These are phyloP conservation scores for Ramphastos sulfuratus DNA, from an alignment of 2,113 vertebrate species.

Conservation along the genomic window DNA sequence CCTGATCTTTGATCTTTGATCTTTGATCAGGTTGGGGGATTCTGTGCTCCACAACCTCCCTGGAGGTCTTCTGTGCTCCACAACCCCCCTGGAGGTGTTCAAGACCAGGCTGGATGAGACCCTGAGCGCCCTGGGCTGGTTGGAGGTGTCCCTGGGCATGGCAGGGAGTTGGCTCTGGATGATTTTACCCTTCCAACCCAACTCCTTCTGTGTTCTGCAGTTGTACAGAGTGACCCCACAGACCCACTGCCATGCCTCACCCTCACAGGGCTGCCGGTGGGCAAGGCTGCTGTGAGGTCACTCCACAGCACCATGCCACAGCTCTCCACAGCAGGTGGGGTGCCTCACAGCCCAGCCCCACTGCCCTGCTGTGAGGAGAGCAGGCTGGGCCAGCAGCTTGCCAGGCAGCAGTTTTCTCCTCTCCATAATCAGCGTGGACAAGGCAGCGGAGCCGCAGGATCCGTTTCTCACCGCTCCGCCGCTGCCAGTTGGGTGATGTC, in stretches of 20 bases:
- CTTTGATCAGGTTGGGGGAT: no score
- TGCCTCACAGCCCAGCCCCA: background rate
- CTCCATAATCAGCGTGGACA: background rate
- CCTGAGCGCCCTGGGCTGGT: no score
- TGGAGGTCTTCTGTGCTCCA: no score
- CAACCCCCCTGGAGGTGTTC: no score
- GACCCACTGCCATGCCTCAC: background rate
- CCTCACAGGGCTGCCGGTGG: background rate
- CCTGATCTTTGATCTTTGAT: no score
- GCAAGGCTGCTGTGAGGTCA: background rate
- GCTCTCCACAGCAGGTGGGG: fast-evolving
- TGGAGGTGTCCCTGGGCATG: no score
- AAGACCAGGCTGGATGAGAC: no score
- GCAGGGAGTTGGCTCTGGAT: no score
- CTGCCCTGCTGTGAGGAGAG: fast-evolving
- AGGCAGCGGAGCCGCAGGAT: background rate
- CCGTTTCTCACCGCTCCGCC: background rate
- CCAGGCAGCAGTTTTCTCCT: background rate
- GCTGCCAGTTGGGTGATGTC: background rate
- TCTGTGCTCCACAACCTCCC: no score
- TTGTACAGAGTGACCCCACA: no score
- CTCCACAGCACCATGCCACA: background rate
- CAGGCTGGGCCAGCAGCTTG: background rate
- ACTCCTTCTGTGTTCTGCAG: no score
- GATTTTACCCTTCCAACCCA: no score